These are phyloP conservation scores for Myodes glareolus DNA, from an alignment of 2,113 vertebrate species.

Conservation along the genomic window DNA sequence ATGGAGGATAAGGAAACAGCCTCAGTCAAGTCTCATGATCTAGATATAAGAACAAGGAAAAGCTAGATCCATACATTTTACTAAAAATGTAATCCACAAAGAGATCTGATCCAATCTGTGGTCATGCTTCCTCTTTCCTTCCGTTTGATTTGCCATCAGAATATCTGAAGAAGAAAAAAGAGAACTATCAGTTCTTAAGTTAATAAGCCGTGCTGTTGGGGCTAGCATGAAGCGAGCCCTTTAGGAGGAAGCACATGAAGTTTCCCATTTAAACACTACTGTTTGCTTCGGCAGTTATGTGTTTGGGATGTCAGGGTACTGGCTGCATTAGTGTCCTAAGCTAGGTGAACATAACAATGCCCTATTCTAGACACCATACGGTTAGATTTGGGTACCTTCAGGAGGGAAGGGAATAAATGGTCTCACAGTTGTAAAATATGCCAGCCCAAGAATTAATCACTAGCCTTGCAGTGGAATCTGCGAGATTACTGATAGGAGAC, in stretches of 20 bases:
- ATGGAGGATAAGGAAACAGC: slow-evolving; percentile 98
- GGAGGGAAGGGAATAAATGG: slow-evolving; percentile 81
- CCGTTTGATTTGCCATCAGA: slow-evolving; percentile 89
- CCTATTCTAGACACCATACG: slow-evolving; percentile 68
- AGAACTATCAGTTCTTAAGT: slow-evolving; percentile 89
- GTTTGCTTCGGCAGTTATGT: slow-evolving; percentile 83
- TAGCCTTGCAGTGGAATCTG: slow-evolving; percentile 71
- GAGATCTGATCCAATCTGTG: slow-evolving; percentile 89
- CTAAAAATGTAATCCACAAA: slow-evolving; percentile 97
- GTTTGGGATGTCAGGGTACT: slow-evolving; percentile 75
- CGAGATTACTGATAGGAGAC: slow-evolving; percentile 65
- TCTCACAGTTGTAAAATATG: slow-evolving; percentile 70
- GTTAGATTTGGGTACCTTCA: slow-evolving; percentile 78
- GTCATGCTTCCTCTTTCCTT: slow-evolving; percentile 87
- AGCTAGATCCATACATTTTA: slow-evolving; percentile 97
- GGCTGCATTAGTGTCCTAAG: slow-evolving; percentile 74
- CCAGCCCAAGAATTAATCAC: slow-evolving; percentile 80
- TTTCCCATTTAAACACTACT: slow-evolving; percentile 86
- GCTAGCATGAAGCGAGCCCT: slow-evolving; percentile 86
- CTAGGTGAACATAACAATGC: slow-evolving; percentile 64
- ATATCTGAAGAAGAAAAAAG: slow-evolving; percentile 84
- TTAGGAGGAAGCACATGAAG: slow-evolving; percentile 85
- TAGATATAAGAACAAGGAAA: slow-evolving; percentile 93
- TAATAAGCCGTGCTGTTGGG: slow-evolving; percentile 87
- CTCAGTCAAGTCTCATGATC: slow-evolving; percentile 99